Base-by-base conservation (phyloP, 2,888 invertebrate species). In the Leucoma salicis region DNA sequence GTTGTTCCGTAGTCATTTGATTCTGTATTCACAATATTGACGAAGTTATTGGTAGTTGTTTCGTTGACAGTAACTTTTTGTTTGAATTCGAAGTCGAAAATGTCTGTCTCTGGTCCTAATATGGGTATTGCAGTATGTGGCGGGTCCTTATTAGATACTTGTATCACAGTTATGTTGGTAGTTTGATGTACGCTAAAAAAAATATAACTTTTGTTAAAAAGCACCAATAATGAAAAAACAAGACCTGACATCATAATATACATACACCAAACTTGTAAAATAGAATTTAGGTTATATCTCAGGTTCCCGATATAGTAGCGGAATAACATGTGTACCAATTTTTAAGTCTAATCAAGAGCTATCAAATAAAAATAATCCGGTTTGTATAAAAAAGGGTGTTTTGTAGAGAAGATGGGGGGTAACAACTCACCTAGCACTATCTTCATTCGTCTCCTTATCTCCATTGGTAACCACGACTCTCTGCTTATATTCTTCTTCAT, bases 101-200 rank as follows among this genome's bases (percentile, higher is more conserved):
- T 59, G 24, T 82, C 65, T 0, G 73, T 73, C 34, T 82, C 82
- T 0, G 74, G 63, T 0, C 83, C 81, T 11, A 86, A 41, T 0
- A 86, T 72, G 0, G 87, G 87, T 14, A 87, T 88, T 0, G 88
- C 88, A 0, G 88, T 86, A 62, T 87, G 87, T 0, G 88, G 88
- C 0, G 87, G 79, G 0, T 69, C 78, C 21, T 83, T 85, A 29
- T 91, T 91, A 0, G 91, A 91, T 0, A 92, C 92, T 80, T 92
- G 85, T n/a, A 92, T 92, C 0, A 92, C 92, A 14, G 92, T 92
- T 21, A 92, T 79, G 50, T 92, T 92, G 0, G 91, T 78, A 0
- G 77, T 72, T 2, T 66, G 67, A 1, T 74, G 60, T 2, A 81
- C 84, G 61, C 29, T 78, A 72, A 3, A 46, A 53, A 25, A 27